Base-by-base conservation (phyloP, 2,797 vertebrate species). In the Macroramphosus scolopax region DNA sequence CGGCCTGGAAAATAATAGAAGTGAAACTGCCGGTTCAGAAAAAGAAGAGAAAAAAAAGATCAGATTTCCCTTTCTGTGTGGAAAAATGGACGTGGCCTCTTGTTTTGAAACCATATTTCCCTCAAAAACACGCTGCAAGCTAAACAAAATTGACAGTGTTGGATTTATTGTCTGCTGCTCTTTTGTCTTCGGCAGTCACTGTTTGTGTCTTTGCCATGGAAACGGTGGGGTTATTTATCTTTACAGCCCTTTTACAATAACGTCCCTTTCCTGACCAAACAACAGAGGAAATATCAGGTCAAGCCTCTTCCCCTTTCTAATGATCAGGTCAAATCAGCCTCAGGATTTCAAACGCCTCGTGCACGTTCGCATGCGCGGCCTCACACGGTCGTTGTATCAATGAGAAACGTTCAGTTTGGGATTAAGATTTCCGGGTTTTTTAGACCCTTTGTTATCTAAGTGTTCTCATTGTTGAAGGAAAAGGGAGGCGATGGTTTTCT, bases 121-220 rank as follows among this genome's bases (percentile, higher is more conserved):
- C 84, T 81, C 75, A 81, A 89, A 90, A 54, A 92, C 87, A 89
- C 80, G 80, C 76, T 81, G 83, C 78, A 91, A 94, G 89, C 84
- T 80, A 91, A 94, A 92, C 91, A 92, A 80, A 92, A 92, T 91
- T 89, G 91, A 92, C 91, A 89, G 80, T 41, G 80, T 68, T 73
- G 89, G 91, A 93, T 92, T 94, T 92, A 93, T 92, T 82, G 83
- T 87, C 72, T 41, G 68, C 74, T 75, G 64, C 73, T 83, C 87
- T 87, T 91, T 88, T 87, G 80, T 88, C 86, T 80, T 87, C 13
- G 24, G 72, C 40, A 0, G 26, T 51, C 75, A 66, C 58, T 92
- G 89, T 94, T 92, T 93, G 83, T 71, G 71, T 54, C 70, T 90
- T 92, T 92, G 79, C 90, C 86, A 91, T 93, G 89, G 91, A 87